Conservation (phyloP, 2,113 vertebrate genomes). For the Pontoporia blainvillei region DNA sequence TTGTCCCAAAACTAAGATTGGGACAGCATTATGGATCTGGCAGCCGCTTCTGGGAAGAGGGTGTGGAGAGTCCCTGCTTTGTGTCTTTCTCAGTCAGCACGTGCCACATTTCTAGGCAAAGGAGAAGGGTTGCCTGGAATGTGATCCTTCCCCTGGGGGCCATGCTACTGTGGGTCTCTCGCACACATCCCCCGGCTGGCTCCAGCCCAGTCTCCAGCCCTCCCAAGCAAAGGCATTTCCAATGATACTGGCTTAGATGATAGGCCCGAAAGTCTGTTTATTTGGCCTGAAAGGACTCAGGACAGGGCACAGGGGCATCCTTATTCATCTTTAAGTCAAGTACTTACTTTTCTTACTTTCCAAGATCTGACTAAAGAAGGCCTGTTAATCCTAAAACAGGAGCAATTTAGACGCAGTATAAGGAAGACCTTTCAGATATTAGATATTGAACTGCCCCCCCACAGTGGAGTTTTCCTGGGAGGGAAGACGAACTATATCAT, state of each 20-base stretch:
- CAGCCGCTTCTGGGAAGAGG: not conserved
- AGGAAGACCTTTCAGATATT: not conserved
- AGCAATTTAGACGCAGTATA: not conserved
- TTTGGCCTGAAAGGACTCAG: not conserved
- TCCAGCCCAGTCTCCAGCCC: not conserved
- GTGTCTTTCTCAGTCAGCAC: not conserved
- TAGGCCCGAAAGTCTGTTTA: not conserved
- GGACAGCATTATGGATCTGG: not conserved
- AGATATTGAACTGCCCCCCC: not conserved
- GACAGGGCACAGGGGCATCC: not conserved
- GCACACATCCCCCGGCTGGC: not conserved
- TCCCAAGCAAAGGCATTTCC: conserved; percentile 5
- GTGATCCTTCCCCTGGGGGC: not conserved
- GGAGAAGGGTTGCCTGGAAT: not conserved
- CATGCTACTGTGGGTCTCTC: not conserved
- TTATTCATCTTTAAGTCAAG: not conserved
- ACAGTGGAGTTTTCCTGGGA: not conserved
- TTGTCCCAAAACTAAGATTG: not conserved
- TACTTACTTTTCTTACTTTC: not conserved
- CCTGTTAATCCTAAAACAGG: not conserved
- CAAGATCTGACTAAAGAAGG: not conserved
- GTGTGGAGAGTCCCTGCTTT: not conserved
- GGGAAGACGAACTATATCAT: not conserved
- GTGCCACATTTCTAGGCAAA: not conserved
- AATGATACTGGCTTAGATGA: not conserved